Percentiles rank a stretch among this genome's conserved stretches.
phyloP scores from a whole-genome alignment of 2,888 invertebrate genomes.

The Hyposoter didymator region DNA sequence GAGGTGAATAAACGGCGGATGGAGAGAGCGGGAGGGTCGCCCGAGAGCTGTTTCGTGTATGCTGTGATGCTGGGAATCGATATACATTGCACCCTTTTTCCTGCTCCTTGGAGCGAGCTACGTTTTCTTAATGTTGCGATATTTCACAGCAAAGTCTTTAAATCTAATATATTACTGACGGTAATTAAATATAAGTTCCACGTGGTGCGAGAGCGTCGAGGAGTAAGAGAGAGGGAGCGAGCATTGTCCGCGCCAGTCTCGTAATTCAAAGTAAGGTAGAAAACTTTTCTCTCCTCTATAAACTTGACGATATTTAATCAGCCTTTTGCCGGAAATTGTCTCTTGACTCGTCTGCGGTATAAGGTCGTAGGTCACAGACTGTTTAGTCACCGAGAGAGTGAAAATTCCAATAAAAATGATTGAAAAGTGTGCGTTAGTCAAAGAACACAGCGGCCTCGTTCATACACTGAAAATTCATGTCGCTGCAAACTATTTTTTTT shows the following conservation, averaged over 20 bases:
- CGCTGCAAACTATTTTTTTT: neutral
- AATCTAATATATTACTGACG: constrained; percentile 83
- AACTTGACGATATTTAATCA: constrained; percentile 62
- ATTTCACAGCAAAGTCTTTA: constrained; percentile 82
- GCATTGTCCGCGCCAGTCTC: constrained; percentile 60
- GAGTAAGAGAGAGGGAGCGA: constrained; percentile 26
- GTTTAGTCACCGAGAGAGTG: constrained; percentile 49
- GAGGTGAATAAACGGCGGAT: constrained; percentile 21
- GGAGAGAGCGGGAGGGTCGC: constrained; percentile 12
- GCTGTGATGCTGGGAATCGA: constrained; percentile 39
- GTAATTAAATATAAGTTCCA: constrained; percentile 83
- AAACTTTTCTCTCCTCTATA: constrained; percentile 45
- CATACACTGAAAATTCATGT: neutral
- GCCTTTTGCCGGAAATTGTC: constrained; percentile 41
- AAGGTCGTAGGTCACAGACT: constrained; percentile 23
- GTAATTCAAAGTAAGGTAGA: constrained; percentile 55
- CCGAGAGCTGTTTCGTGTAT: constrained; percentile 8
- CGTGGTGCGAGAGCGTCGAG: constrained; percentile 41
- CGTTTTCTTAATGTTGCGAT: constrained; percentile 82
- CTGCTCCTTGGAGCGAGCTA: constrained; percentile 19
- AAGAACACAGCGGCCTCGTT: neutral
- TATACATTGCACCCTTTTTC: constrained; percentile 18
- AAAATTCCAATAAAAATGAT: constrained; percentile 24
- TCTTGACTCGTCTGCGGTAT: constrained; percentile 44
- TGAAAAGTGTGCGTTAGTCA: neutral